These are phyloP conservation scores for Listronotus bonariensis DNA, from an alignment of 1,140 invertebrate species.

Conservation along the genomic window DNA sequence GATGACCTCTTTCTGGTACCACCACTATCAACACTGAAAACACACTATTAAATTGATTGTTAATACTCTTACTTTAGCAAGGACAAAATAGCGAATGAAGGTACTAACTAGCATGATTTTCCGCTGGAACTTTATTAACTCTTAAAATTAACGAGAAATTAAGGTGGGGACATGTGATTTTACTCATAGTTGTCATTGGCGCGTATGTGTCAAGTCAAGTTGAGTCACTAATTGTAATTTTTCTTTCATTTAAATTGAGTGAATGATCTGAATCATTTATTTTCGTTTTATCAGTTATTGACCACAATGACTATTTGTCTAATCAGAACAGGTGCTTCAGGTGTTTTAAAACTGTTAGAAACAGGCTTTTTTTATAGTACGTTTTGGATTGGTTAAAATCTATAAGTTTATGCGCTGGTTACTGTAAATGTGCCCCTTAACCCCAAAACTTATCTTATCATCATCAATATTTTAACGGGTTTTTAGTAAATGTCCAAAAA, in stretches of 20 bases:
- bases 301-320: conserved; percentile 1
- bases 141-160: conserved; percentile 20
- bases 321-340: background rate
- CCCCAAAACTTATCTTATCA: too few species aligned
- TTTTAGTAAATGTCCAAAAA: too few species aligned
- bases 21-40: conserved; percentile 13
- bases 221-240: conserved; percentile 22
- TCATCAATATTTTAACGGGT: too few species aligned
- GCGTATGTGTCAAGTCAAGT: background rate
- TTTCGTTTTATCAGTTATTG: conserved; percentile 18
- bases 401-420: too few species aligned
- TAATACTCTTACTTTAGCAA: conserved; percentile 16
- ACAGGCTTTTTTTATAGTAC: background rate
- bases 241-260: conserved; percentile 18
- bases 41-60: conserved; percentile 12
- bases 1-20: conserved; percentile 28
- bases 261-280: conserved; percentile 16
- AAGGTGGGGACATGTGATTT: conserved; percentile 21
- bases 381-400: too few species aligned
- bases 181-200: conserved; percentile 7
- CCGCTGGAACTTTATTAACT: conserved; percentile 29
- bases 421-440: too few species aligned
- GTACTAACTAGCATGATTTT: conserved; percentile 16
- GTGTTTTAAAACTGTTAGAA: background rate
- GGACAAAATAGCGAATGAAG: conserved; percentile 15